Conservation (phyloP, 2,888 invertebrate species). For the Lithophane socia region DNA sequence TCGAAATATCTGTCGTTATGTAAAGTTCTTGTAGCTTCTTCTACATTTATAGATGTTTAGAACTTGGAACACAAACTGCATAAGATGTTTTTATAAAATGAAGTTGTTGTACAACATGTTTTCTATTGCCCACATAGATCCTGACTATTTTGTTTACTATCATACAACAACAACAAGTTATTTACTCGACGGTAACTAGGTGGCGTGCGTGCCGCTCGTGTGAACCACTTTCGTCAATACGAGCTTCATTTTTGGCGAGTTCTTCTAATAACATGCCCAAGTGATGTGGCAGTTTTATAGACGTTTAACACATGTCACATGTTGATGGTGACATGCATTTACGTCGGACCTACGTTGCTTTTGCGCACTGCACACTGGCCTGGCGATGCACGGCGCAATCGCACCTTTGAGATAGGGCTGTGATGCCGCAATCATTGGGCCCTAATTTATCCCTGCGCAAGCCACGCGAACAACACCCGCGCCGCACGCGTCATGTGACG, state of each 20-base stretch:
- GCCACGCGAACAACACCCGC: slow-evolving; percentile 64
- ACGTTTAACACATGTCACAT: slow-evolving; percentile 73
- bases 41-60: background rate
- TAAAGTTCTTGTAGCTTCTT: too few relatives aligned
- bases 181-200: slow-evolving; percentile 37
- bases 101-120: slow-evolving; percentile 29
- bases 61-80: slow-evolving; percentile 5
- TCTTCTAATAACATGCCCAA: slow-evolving; percentile 58
- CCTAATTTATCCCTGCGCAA: slow-evolving; percentile 68
- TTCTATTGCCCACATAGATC: slow-evolving; percentile 14
- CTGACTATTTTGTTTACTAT: slow-evolving; percentile 46
- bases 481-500: slow-evolving; percentile 68
- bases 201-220: slow-evolving; percentile 8
- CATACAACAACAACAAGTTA: slow-evolving; percentile 32
- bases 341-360: slow-evolving; percentile 76
- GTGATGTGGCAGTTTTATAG: slow-evolving; percentile 67
- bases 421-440: slow-evolving; percentile 78
- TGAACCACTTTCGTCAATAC: slow-evolving; percentile 47
- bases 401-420: slow-evolving; percentile 77
- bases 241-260: slow-evolving; percentile 65
- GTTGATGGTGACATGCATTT: slow-evolving; percentile 74
- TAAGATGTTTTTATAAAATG: background rate
- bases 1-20: background rate
- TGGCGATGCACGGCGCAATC: slow-evolving; percentile 70
- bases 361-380: slow-evolving; percentile 86